Evolutionary conservation across 2,888 invertebrate genomes (phyloP), one percentile per base, ranked within the genome.

Genomic region (Leptopilina drosophilae): DNA sequence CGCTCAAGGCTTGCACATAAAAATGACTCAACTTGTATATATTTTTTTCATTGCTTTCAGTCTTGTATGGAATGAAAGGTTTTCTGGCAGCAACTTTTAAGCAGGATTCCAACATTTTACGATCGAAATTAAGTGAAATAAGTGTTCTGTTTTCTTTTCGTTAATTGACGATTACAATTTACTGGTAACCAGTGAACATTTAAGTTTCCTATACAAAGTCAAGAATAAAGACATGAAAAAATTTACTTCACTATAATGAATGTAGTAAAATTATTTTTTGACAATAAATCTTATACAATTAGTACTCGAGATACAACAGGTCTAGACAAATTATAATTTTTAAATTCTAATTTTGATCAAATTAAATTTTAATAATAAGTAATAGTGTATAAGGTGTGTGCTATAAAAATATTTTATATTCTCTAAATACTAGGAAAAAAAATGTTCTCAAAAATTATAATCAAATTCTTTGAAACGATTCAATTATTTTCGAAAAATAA

Each of bases 51-150:
- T 53, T 46, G 53, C 14, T 53, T 49, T 49, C 8, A 8, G 26
- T 42, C 8, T 69, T 69, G 49, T 69, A 69, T 69, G 69, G 69
- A 69, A 69, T 69, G 49, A 69, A 69, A 69, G 69, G 69, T 69
- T 69, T 49, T 33, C 33, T 33, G 20, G 69, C 15, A 49, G 69
- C 69, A 49, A 69, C 14, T 69, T 69, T 49, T 33, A 69, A 69
- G 11, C 69, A 49, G 20, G 20, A 49, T 53, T 53, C 66, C 14
- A 8, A 20, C 49, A 69, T 69, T 69, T 69, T 69, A 69, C 69
- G 46, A 69, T 49, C 49, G 20, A 20, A 69, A 49, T 69, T 69
- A 69, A 69, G 69, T 53, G 33, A 69, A 69, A 69, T 69, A 26
- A 49, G 69, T 49, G 69, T 69, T 49, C 12, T 53, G 46, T 20